These are phyloP conservation scores for Epizoanthus illoricatus DNA, from an alignment of 92 coral and sea anemone genomes.

Conservation along the genomic window DNA sequence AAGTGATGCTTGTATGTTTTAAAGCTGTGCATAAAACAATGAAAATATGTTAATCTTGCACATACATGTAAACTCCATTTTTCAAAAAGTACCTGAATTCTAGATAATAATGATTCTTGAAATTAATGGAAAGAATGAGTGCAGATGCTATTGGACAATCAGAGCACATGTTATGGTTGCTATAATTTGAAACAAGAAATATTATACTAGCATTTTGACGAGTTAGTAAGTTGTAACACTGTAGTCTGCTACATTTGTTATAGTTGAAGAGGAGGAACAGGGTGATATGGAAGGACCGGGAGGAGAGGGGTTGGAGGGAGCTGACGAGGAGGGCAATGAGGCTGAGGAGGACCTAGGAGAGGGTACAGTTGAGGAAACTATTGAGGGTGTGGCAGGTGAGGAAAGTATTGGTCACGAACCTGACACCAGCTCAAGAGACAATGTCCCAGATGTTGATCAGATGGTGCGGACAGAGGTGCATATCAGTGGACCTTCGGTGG, in stretches of 20 bases:
- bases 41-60: too few species aligned
- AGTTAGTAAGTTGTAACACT: neutral
- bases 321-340: slow-evolving; percentile 15
- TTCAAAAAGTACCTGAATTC: too few species aligned
- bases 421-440: slow-evolving; percentile 19
- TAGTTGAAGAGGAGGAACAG: slow-evolving; percentile 55
- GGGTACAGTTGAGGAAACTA: slow-evolving; percentile 34
- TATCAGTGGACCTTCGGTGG: slow-evolving; percentile 33
- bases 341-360: slow-evolving; percentile 27
- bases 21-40: too few species aligned
- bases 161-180: too few species aligned
- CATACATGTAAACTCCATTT: too few species aligned
- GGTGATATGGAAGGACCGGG: slow-evolving; percentile 48
- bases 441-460: slow-evolving; percentile 39
- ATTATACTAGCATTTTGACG: neutral
- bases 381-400: slow-evolving; percentile 30
- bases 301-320: slow-evolving; percentile 28
- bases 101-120: too few species aligned
- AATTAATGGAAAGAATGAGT: too few species aligned
- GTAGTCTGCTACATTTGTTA: neutral
- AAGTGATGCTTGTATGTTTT: too few species aligned
- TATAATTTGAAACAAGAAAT: too few species aligned
- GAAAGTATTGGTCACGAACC: slow-evolving; percentile 22
- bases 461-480: slow-evolving; percentile 29
- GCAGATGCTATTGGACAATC: too few species aligned